phyloP scores from a whole-genome alignment of 1,140 invertebrate species.

The Hypothenemus hampei region DNA sequence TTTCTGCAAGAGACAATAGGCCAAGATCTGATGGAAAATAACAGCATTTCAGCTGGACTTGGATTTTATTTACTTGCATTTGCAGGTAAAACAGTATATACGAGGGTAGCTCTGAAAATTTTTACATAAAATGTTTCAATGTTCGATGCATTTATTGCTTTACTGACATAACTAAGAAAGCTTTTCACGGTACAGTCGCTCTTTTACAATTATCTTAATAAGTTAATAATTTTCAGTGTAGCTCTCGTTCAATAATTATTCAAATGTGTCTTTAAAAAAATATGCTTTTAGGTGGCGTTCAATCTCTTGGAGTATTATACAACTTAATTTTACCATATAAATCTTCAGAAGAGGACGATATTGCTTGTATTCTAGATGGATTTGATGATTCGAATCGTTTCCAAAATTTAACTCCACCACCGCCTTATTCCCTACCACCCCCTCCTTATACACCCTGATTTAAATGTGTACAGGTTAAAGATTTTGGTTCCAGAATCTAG shows the following conservation, averaged over 20 bases:
- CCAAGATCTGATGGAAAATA: slow-evolving; percentile 34
- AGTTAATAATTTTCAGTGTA: too few relatives aligned
- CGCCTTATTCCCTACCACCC: slow-evolving; percentile 47
- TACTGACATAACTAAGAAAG: too few relatives aligned
- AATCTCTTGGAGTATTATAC: slow-evolving; percentile 38
- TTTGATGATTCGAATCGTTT: slow-evolving; percentile 46
- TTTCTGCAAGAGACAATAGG: slow-evolving; percentile 40
- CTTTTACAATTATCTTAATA: too few relatives aligned
- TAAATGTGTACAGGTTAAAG: too few relatives aligned
- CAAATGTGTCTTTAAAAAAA: not conserved
- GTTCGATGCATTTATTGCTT: too few relatives aligned
- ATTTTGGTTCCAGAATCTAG: too few relatives aligned
- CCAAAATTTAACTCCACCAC: slow-evolving; percentile 47
- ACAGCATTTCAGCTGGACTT: slow-evolving; percentile 39
- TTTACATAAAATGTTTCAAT: too few relatives aligned
- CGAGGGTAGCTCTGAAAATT: too few relatives aligned
- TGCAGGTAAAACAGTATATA: slow-evolving; percentile 41
- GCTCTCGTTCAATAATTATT: not conserved
- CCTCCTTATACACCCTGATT: slow-evolving; percentile 52
- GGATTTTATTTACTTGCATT: slow-evolving; percentile 42
- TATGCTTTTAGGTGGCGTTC: slow-evolving; percentile 35
- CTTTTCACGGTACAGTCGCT: too few relatives aligned
- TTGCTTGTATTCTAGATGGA: slow-evolving; percentile 40
- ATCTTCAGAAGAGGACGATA: slow-evolving; percentile 41
- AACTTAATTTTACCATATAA: slow-evolving; percentile 45